Conservation (phyloP, 2,113 vertebrate species). For the Acanthisitta chloris region DNA sequence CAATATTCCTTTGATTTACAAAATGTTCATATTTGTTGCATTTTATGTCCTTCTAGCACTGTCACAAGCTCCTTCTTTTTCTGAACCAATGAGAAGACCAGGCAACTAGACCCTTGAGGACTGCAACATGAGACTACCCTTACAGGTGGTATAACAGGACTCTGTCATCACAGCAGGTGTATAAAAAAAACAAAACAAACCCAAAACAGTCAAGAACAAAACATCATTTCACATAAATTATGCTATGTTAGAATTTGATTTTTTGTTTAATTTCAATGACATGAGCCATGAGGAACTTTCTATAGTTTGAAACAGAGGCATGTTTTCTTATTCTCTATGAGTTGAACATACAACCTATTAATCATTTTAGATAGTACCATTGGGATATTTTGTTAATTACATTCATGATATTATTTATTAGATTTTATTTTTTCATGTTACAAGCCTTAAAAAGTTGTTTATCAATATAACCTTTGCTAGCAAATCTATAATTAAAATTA, state of each 20-base stretch:
- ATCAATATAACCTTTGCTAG: neutral
- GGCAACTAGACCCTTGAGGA: neutral
- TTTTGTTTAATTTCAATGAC: neutral
- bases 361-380: neutral
- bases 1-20: neutral
- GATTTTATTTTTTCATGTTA: neutral
- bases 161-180: neutral
- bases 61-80: neutral
- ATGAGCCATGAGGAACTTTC: neutral
- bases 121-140: accelerated
- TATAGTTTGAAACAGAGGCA: neutral
- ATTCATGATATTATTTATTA: neutral
- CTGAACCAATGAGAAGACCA: neutral
- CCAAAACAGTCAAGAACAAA: neutral
- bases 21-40: neutral
- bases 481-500: neutral
- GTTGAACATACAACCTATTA: neutral
- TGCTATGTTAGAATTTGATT: neutral
- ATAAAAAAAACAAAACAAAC: neutral
- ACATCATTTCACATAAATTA: neutral
- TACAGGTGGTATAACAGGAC: neutral
- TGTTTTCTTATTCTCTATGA: neutral
- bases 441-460: neutral
- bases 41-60: neutral
- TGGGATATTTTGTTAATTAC: neutral